Conservation (phyloP, 2,888 invertebrate species). For the Achlya flavicornis region DNA sequence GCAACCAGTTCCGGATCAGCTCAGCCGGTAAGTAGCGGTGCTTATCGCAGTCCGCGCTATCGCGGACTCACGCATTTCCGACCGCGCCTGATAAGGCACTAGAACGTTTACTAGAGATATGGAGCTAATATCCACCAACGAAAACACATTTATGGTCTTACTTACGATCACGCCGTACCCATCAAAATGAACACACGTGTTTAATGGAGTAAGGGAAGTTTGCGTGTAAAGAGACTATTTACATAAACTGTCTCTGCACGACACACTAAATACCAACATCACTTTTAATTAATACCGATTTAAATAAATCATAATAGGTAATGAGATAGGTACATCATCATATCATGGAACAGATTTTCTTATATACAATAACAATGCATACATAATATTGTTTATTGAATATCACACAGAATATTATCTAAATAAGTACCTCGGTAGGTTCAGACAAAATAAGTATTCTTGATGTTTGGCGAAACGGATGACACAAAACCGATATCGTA, state of each 20-base stretch:
- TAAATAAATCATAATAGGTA: too few relatives aligned
- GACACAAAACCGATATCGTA: neutral
- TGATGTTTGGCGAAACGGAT: neutral
- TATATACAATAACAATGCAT: too few relatives aligned
- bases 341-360: too few relatives aligned
- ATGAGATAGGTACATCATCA: too few relatives aligned
- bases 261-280: too few relatives aligned
- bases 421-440: too few relatives aligned
- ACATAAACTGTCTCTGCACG: neutral
- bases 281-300: too few relatives aligned
- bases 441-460: too few relatives aligned
- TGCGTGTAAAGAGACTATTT: neutral
- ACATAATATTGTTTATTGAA: too few relatives aligned
- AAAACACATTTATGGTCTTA: slow-evolving; percentile 17
- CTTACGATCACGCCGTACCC: neutral
- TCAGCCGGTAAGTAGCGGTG: slow-evolving; percentile 82
- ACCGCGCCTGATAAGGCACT: slow-evolving; percentile 80
- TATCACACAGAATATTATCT: too few relatives aligned
- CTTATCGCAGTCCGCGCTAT: slow-evolving; percentile 81
- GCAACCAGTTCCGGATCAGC: slow-evolving; percentile 81
- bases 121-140: slow-evolving; percentile 44
- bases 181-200: neutral
- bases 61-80: slow-evolving; percentile 83
- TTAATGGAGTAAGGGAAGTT: neutral
- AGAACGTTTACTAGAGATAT: slow-evolving; percentile 57